phyloP scores from a whole-genome alignment of 2,113 vertebrate genomes.

The Paradisaea rubra region DNA sequence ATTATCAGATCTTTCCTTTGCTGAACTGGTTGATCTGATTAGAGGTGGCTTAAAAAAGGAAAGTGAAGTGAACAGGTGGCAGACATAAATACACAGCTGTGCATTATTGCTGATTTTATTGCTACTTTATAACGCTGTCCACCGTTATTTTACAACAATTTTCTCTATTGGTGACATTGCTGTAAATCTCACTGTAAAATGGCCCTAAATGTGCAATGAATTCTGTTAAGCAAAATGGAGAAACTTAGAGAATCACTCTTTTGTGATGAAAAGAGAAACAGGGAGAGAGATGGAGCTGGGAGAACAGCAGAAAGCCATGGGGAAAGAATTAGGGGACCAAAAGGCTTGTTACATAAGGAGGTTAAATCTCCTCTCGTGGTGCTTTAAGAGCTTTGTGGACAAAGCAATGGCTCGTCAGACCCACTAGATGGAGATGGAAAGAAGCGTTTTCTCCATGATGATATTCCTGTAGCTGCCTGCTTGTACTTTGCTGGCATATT shows the following conservation, averaged over 20 bases:
- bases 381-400: background rate
- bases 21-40: constrained; percentile 33
- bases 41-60: constrained; percentile 34
- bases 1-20: background rate
- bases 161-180: constrained; percentile 43
- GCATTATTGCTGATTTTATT: constrained; percentile 48
- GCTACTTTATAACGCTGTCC: constrained; percentile 52
- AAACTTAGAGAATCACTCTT: background rate
- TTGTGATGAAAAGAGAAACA: background rate
- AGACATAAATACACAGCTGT: constrained; percentile 57
- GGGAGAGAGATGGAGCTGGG: background rate
- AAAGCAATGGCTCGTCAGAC: background rate
- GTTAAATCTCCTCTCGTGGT: background rate
- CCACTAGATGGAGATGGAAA: constrained; percentile 72
- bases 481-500: background rate
- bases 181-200: constrained; percentile 66
- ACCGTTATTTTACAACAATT: constrained; percentile 44
- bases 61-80: constrained; percentile 58
- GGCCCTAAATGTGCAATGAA: constrained; percentile 47
- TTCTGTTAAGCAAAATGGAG: background rate
- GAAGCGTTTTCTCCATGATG: constrained; percentile 18
- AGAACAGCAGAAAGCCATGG: background rate
- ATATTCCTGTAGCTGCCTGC: background rate
- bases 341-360: background rate
- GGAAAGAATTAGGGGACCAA: background rate